A percentile compares a stretch with the other conserved stretches of the same genome.
Conservation (phyloP, 2,888 invertebrate species). For the Oxycera nigricornis region DNA sequence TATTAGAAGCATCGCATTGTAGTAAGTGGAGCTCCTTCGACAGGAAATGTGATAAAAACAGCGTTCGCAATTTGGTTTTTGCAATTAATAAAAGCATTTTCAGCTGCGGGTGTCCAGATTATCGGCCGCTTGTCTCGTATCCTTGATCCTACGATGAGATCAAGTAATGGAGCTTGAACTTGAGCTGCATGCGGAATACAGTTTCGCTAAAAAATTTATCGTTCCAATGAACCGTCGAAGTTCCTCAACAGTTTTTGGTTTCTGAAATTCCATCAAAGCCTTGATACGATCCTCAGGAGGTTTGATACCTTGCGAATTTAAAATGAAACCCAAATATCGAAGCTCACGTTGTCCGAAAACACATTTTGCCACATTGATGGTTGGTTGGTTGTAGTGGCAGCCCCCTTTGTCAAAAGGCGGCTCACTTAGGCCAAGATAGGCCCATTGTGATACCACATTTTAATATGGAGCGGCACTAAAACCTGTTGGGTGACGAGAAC, state of each 20-base stretch:
- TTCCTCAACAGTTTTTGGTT: slow-evolving; percentile 28
- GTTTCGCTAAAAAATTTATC: slow-evolving; percentile 38
- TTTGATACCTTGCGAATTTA: slow-evolving; percentile 45
- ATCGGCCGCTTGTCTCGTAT: slow-evolving; percentile 48
- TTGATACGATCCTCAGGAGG: neutral
- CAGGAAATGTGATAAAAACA: slow-evolving; percentile 13
- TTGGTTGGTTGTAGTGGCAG: no score
- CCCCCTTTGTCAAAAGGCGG: no score
- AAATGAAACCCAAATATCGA: slow-evolving; percentile 46
- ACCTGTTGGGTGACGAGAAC: no score
- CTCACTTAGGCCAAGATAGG: no score
- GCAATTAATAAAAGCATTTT: slow-evolving; percentile 46
- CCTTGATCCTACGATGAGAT: slow-evolving; percentile 38
- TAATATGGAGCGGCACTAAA: no score
- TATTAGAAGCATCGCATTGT: slow-evolving; percentile 36
- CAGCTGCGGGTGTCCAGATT: slow-evolving; percentile 45
- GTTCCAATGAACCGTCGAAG: slow-evolving; percentile 38
- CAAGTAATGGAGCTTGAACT: slow-evolving; percentile 43
- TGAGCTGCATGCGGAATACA: slow-evolving; percentile 45
- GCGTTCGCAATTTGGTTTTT: slow-evolving; percentile 22
- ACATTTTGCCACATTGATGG: slow-evolving; percentile 49
- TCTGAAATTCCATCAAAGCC: neutral
- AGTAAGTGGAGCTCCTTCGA: slow-evolving; percentile 17
- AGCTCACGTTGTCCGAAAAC: slow-evolving; percentile 45
- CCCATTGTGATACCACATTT: no score